Base-by-base conservation (phyloP, 2,113 vertebrate species). In the Uria aalge region DNA sequence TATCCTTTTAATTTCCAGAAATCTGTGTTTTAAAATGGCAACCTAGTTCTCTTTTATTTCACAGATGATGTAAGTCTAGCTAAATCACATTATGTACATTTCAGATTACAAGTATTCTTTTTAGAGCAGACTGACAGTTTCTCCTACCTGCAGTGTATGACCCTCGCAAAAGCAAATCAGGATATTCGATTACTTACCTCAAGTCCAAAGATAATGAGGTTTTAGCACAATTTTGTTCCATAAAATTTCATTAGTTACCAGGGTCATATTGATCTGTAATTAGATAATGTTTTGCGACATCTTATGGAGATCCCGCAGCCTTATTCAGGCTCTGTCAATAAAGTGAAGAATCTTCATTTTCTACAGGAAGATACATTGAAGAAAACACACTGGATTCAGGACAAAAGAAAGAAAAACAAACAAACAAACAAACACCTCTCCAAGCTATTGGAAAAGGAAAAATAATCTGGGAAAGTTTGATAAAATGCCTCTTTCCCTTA, bases 141-240 rank as follows among this genome's bases (percentile, higher is more conserved):
- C 76, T 85, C 55, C 32, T 81, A 34, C 71, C 59, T 82, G 50
- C 26, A 20, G 38, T 55, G 8, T 68, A 57, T 69, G 48, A 86
- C 8, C 34, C 53, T 41, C 45, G 66, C 11, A 88, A 69, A 97
- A 92, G 34, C 81, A 62, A 67, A 40, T 82, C 34, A 68, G 76
- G 56, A 81, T 94, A 91, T 92, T 94, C 67, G 92, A 85, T 96
- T 94, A 92, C 47, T 74, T 87, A 47, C 12, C 0, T 94, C 53
- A 95, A 38, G 53, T 69, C 40, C 43, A 96, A 90, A 62, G 53
- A 85, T 85, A 97, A 94, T 90, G 27, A 96, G 63, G 41, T 59
- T 95, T 97, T 89, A 91, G 52, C 48, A 82, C 66, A 59, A 87
- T 88, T 97, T 93, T 83, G 48, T 76, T 85, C 79, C 77, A 71